Conservation (phyloP, 2,113 vertebrate species). For the Anser brachyrhynchus region DNA sequence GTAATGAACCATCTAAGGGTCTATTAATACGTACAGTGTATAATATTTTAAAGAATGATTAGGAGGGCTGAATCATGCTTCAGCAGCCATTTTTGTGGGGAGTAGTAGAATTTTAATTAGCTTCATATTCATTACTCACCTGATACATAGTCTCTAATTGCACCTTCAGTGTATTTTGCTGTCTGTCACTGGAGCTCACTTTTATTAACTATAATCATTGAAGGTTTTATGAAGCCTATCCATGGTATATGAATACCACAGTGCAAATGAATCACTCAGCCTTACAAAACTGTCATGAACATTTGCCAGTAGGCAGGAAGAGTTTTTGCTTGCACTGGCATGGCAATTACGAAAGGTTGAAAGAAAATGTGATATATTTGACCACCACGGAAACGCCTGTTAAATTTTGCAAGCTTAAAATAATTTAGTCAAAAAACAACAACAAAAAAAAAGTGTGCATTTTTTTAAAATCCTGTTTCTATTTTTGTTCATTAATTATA, state of each 20-base stretch:
- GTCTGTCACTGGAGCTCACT: slow-evolving; percentile 60
- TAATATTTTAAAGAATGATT: slow-evolving; percentile 59
- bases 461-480: not conserved
- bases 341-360: not conserved
- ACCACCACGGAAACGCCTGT: not conserved
- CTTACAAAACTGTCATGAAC: slow-evolving; percentile 33
- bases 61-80: slow-evolving; percentile 47
- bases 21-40: not conserved
- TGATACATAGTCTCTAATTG: slow-evolving; percentile 72
- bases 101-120: slow-evolving; percentile 76
- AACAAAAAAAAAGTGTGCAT: not conserved
- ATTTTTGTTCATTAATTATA: not conserved
- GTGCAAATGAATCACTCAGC: slow-evolving; percentile 67
- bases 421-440: not conserved
- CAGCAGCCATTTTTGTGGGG: slow-evolving; percentile 43
- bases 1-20: not conserved
- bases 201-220: slow-evolving; percentile 74
- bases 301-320: slow-evolving; percentile 17
- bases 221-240: slow-evolving; percentile 73
- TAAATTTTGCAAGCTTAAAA: not conserved
- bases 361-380: not conserved
- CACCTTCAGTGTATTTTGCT: slow-evolving; percentile 60
- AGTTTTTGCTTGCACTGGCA: slow-evolving; percentile 29
- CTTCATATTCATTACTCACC: slow-evolving; percentile 69
- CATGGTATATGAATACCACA: slow-evolving; percentile 60